Evolutionary conservation across 1,140 invertebrate genomes (phyloP), one percentile per base, ranked within the genome.

Genomic region (Polyergus mexicanus): DNA sequence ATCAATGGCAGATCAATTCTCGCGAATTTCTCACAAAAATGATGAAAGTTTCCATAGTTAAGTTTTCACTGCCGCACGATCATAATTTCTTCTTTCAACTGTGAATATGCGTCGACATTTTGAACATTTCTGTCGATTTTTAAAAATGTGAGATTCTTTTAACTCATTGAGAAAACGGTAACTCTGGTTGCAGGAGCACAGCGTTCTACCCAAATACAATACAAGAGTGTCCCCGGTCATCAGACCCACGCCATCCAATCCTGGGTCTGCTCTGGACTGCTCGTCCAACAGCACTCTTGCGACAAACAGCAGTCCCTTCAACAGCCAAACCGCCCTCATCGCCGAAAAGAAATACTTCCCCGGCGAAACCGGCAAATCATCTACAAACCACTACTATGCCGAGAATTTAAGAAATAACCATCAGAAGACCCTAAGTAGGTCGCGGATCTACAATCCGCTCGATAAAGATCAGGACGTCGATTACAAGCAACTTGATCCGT

Each of bases 261-360:
- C 96, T 22, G 96, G 92, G 19, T 89, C 96, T 38, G 95, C 94
- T 22, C 95, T 95, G 41, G 96, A 96, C 44, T 96, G 95, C 83
- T 95, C 96, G 28, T 96, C 96, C 19, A 96, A 95, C 74, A 93
- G 95, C 11, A 96, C 96, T 38, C 94, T 96, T 66, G 93, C 94
- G 51, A 96, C 96, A 5, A 96, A 95, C 85, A 92, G 91, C 78
- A 96, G 96, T 90, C 94, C 95, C 6, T 95, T 95, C 93, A 95
- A 94, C 92, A 95, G 95, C 72, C 94, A 95, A 25, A 91, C 92
- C 10, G 90, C 93, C 0, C 77, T 95, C 1, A 86, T 94, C 54
- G 72, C 86, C 11, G 92, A 94, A 35, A 92, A 90, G n/a, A 90
- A 86, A 41, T 51, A 72, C 13, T 54, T 77, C 8, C 19, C 84